A percentile compares a stretch with the other conserved stretches of the same genome.
Conservation (phyloP, 2,797 vertebrate genomes). For the Enteromius thamalakanensis region DNA sequence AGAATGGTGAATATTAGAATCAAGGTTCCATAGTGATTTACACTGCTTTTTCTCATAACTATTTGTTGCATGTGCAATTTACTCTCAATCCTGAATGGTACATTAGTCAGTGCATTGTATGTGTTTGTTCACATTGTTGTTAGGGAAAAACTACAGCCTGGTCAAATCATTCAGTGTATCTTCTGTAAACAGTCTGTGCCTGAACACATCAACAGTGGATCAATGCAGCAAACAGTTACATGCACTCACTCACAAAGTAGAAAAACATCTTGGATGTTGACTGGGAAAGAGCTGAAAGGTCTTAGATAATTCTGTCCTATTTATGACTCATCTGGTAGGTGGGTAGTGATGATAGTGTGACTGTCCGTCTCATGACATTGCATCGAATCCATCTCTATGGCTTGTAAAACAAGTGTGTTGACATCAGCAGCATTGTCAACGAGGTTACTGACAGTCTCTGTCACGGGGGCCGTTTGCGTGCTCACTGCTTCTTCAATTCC, state of each 20-base stretch:
- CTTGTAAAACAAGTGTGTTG: slow-evolving; percentile 28
- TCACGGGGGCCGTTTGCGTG: not conserved
- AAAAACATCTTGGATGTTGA: not conserved
- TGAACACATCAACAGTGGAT: slow-evolving; percentile 6
- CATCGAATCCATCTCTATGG: slow-evolving; percentile 12
- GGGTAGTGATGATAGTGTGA: slow-evolving; percentile 13
- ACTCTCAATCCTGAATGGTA: not conserved
- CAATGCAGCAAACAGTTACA: slow-evolving; percentile 23
- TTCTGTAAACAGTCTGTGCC: slow-evolving; percentile 15
- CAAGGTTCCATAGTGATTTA: not conserved
- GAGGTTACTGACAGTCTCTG: not conserved
- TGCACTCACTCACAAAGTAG: slow-evolving; percentile 1
- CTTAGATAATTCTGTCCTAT: not conserved
- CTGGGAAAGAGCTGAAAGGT: not conserved
- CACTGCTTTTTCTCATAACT: not conserved
- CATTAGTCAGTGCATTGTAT: slow-evolving; percentile 16
- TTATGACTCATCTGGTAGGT: slow-evolving; percentile 11
- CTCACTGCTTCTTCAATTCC: slow-evolving; percentile 7
- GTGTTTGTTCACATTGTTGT: slow-evolving; percentile 21
- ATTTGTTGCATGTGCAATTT: not conserved
- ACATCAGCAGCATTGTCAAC: not conserved
- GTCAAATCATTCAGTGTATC: slow-evolving; percentile 24
- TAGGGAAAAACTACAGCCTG: not conserved
- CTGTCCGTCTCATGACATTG: not conserved
- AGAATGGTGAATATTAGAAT: not conserved